Base-by-base conservation (phyloP, 2,797 vertebrate species). In the Micropoecilia bifurca region DNA sequence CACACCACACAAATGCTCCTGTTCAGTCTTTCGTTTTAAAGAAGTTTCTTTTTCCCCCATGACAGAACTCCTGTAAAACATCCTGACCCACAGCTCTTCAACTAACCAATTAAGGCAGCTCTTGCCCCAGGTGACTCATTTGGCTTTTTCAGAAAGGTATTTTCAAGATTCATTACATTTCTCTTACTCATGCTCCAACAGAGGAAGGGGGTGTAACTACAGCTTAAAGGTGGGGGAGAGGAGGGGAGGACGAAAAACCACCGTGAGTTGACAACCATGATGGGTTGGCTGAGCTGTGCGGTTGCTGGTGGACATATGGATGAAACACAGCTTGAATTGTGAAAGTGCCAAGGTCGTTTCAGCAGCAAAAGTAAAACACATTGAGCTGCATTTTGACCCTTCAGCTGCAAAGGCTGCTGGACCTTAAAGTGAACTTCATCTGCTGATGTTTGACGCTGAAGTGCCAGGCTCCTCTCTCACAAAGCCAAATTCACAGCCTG, bases 81-180 rank as follows among this genome's bases (percentile, higher is more conserved):
- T 74, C 75, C 78, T 81, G 77, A 20, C 48, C 16, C 48, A 22
- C 18, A 0, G 3, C 48, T 22, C 48, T 22, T 22, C 18, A 50
- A 20, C 68, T 45, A 18, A 84, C 78, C 87, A 88, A 90, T 91
- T 87, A 90, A 85, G 48, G 78, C 66, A 36, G 69, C 75, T 86
- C 76, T n/a, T 55, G 25, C 43, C 74, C 74, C 69, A 76, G 4
- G 73, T 85, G 77, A 88, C 82, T 84, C 85, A 90, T 89, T 89
- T 71, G 80, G 75, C 77, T 87, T 77, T 86, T 89, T 81, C 76
- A 74, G 71, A 69, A 82, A 80, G 14, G 76, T 25, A 77, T 90
- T 90, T 87, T 87, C 87, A 87, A 87, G 85, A 89, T 89, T 88
- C 77, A 85, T 86, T 75, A 46, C 66, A 75, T 79, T 85, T 75